These are phyloP conservation scores for Bicyclus anynana DNA, from an alignment of 1,140 invertebrate species.

Conservation along the genomic window DNA sequence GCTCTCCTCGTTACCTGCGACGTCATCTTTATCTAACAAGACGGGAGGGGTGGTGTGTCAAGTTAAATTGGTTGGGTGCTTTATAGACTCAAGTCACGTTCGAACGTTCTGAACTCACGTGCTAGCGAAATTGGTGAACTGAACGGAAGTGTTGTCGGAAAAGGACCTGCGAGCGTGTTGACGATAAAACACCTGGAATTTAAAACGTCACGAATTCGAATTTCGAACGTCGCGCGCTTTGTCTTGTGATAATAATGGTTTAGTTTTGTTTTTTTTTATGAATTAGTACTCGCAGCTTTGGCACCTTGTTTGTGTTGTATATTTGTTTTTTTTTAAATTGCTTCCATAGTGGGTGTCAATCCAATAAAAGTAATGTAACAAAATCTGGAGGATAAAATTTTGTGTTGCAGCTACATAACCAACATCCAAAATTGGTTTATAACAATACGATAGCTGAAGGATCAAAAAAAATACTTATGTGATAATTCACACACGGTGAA, in stretches of 20 bases:
- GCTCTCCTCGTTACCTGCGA: neutral
- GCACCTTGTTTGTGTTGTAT: no score
- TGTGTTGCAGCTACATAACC: no score
- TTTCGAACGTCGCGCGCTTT: neutral
- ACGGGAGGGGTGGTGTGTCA: constrained; percentile 15
- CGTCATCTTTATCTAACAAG: constrained; percentile 3
- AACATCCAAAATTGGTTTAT: no score
- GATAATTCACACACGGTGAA: no score
- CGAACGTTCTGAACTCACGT: constrained; percentile 38
- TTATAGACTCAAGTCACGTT: constrained; percentile 31
- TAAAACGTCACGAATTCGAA: constrained; percentile 25
- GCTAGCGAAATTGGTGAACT: constrained; percentile 37
- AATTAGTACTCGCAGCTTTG: neutral
- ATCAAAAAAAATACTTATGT: no score
- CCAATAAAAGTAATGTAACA: no score
- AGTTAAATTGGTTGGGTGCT: constrained; percentile 17
- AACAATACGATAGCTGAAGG: no score
- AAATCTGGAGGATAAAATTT: no score
- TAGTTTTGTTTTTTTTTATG: neutral
- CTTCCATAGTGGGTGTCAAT: no score
- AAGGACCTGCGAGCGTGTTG: constrained; percentile 24
- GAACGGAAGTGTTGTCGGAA: constrained; percentile 32
- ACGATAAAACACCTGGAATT: constrained; percentile 35
- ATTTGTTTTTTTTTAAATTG: no score
- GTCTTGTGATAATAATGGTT: neutral